Percentiles rank a stretch among this genome's conserved stretches.
phyloP scores from a whole-genome alignment of 92 coral and sea anemone genomes.

The Desmophyllum pertusum region DNA sequence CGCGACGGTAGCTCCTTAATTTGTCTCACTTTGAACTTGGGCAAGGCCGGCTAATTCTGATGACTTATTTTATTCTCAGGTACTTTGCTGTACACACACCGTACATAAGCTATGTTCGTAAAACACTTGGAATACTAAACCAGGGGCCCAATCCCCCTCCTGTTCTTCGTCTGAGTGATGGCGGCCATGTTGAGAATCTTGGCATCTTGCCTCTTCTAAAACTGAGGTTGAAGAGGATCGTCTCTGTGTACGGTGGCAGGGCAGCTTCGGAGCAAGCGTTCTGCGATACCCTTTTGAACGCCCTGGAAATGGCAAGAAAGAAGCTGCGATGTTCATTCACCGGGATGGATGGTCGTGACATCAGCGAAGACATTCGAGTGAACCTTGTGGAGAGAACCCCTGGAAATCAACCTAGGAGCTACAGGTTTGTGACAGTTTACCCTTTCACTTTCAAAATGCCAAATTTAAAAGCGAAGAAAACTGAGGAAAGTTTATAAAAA shows the following conservation, averaged over 20 bases:
- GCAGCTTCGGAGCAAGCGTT: background rate
- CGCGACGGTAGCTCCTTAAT: no score
- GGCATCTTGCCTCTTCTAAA: slow-evolving; percentile 59
- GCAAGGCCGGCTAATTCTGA: no score
- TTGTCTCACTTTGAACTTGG: no score
- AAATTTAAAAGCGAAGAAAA: no score
- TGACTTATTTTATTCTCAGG: background rate
- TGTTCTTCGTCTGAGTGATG: slow-evolving; percentile 64
- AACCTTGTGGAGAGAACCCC: slow-evolving; percentile 41
- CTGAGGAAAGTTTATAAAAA: no score
- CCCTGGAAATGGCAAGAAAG: slow-evolving; percentile 57
- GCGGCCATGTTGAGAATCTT: slow-evolving; percentile 75
- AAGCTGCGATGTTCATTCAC: slow-evolving; percentile 66
- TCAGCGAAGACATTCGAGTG: slow-evolving; percentile 46
- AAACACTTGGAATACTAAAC: slow-evolving; percentile 15
- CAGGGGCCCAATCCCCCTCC: slow-evolving; percentile 75
- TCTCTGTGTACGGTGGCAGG: slow-evolving; percentile 45
- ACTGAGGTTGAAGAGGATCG: slow-evolving; percentile 37
- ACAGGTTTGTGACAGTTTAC: slow-evolving; percentile 49
- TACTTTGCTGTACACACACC: background rate
- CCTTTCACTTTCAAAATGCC: no score
- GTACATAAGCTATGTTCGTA: slow-evolving; percentile 7
- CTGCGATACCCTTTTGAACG: background rate
- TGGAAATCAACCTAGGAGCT: slow-evolving; percentile 52
- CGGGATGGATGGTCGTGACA: slow-evolving; percentile 57